Base-by-base conservation (phyloP, 2,113 vertebrate genomes). In the Macrotis lagotis region DNA sequence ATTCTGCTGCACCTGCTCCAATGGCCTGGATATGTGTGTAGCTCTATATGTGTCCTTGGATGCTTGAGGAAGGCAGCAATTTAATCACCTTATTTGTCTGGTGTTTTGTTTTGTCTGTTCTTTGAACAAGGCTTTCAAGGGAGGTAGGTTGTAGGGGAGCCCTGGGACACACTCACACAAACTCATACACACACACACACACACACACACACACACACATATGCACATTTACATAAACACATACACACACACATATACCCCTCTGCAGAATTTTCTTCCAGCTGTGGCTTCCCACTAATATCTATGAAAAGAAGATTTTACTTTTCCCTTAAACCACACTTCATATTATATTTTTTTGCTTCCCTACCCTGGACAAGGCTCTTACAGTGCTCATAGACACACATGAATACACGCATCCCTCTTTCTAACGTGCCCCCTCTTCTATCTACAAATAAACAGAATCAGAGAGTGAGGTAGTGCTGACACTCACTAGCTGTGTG, bases 111-210 rank as follows among this genome's bases (percentile, higher is more conserved):
- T 3, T 28, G 51, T 92, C 52, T 50, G 93, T 50, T 90, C 25
- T 59, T 28, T 49, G 49, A 93, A 48, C n/a, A 12, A 66, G 25
- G 25, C 90, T 94, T 96, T 83, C 74, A 91, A 51, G 53, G 31
- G 48, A 1, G 49, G 50, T 94, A 47, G 50, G 74, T 93, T 2
- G 49, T 48, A 95, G 48, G 51, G 74, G 92, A 1, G 0, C 19
- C 74, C 51, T 0, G 0, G 48, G 44, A 22, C 14, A 74, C 37
- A 22, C 66, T 2, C 66, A 19, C 14, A 19, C 51, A 51, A 12
- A 19, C 51, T 16, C 51, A 19, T 16, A 51, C 51, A 51, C 51
- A 51, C 51, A 51, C 51, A 51, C 51, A 51, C 51, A 51, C 51
- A 51, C 51, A 51, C 51, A 51, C 51, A 50, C 50, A 50, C 50